Base-by-base conservation (phyloP, 2,113 vertebrate genomes). In the Brienomyrus longianalis region DNA sequence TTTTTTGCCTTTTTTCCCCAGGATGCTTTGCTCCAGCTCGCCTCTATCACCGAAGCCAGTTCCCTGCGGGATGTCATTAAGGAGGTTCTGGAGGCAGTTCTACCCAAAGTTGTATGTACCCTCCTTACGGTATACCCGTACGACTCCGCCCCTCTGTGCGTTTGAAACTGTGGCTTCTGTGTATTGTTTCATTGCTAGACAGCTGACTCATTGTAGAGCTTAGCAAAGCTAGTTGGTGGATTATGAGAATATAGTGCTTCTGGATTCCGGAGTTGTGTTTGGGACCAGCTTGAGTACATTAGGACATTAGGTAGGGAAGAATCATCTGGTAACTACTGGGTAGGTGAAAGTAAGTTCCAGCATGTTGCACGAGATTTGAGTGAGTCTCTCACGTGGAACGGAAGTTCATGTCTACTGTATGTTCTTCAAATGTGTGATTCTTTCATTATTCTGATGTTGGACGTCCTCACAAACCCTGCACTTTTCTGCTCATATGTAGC, bases 11-110 rank as follows among this genome's bases (percentile, higher is more conserved):
- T 92, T 89, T 54, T 91, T 90, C 93, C 94, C 35, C 93, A 97
- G 97, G 96, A 97, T 87, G 96, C 95, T 56, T 92, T 97, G 92
- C 94, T 97, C 92, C 95, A 90, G 89, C 92, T 97, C 43, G 96
- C 96, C 0, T 95, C 96, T 0, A 92, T 93, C 0, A 93, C 97
- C 74, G 95, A 97, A 1, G 43, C 89, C 5, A 17, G 91, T 0
- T 83, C 92, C 50, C 94, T 97, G 87, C 95, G 93, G 5, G 93
- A 50, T 0, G 95, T 94, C 89, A 93, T 97, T 88, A 96, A 94
- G 90, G 96, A 96, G 52, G 96, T 94, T 31, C 92, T 97, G 1
- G 91, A 94, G 2, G 91, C 95, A 0, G 93, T 97, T 70, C 95
- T 97, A 51, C 97, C 97, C 0, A 91, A 89, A 86, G 96, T 95